A percentile compares a stretch with the other conserved stretches of the same genome.
phyloP scores from a whole-genome alignment of 2,113 vertebrate genomes.

The Oncorhynchus clarkii region DNA sequence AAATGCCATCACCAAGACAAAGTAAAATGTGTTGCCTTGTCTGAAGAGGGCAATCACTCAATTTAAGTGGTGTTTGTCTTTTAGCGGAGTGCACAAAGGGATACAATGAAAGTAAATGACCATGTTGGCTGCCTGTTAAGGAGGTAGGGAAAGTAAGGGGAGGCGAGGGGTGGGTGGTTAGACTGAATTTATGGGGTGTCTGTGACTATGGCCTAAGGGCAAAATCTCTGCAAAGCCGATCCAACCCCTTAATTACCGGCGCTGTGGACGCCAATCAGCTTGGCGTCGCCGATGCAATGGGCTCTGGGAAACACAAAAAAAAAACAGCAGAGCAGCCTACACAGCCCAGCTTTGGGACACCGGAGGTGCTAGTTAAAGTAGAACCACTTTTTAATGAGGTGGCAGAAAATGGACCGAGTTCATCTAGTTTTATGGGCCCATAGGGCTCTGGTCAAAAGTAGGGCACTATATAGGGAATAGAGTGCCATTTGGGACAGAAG shows the following conservation, averaged over 20 bases:
- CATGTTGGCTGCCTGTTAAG: constrained; percentile 25
- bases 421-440: constrained; percentile 43
- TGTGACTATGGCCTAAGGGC: constrained; percentile 21
- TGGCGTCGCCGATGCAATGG: constrained; percentile 30
- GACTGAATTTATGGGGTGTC: constrained; percentile 14
- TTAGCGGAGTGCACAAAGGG: constrained; percentile 12
- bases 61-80: constrained; percentile 31
- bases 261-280: constrained; percentile 43
- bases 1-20: constrained; percentile 15
- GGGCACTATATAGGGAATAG: too few species aligned
- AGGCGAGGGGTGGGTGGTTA: constrained; percentile 3
- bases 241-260: constrained; percentile 43
- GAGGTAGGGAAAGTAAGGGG: constrained; percentile 11
- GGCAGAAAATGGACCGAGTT: constrained; percentile 31
- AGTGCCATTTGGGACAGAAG: constrained; percentile 12
- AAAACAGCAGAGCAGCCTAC: neutral
- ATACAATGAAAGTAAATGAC: constrained; percentile 35
- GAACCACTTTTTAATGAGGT: constrained; percentile 46
- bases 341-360: neutral
- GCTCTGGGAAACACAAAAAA: constrained; percentile 9
- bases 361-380: constrained; percentile 3
- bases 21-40: constrained; percentile 36
- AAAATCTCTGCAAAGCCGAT: constrained; percentile 33
- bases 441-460: too few species aligned
- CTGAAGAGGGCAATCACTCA: constrained; percentile 42